Evolutionary conservation across 2,888 invertebrate species (phyloP), one percentile per base, ranked within the genome.

Genomic region (Zaprionus lineosus): DNA sequence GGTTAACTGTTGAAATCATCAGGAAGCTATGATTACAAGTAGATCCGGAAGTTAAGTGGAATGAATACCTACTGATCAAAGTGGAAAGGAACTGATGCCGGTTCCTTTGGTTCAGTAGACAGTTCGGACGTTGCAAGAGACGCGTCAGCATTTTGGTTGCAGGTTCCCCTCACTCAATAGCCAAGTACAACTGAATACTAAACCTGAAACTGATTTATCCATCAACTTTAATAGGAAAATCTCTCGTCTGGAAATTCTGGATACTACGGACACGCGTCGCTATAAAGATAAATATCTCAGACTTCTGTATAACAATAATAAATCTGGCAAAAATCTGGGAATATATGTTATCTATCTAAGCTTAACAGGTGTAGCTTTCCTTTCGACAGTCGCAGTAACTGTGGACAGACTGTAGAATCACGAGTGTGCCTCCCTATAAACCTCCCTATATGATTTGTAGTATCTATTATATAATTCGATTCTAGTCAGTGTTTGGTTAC

Each of bases 71-170:
- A 87, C 86, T 84, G 3, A 84, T 46, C 7, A 86, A 19, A 0
- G 87, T 77, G 3, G 81, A 74, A 0, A 83, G 43, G 0, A 86
- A 43, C 48, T 86, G 86, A 37, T 62, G 57, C n/a, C 84, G 81
- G 46, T 69, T 74, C 2, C 69, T 56, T 3, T 16, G 50, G 46
- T 64, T 82, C 3, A 84, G 55, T 19, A 79, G 28, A 21, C 69
- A 72, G 6, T 59, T 48, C 0, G 84, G 64, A 9, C 57, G 39
- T 9, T 58, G 19, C 3, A 81, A n/a, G 0, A 70, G 14, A 16
- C 48, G 60, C 0, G 0, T 0, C 0, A 68, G 37, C 77, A 79
- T 77, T 57, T 47, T 56, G 12, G 9, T 1, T 9, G 6, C 6
- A 12, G 1, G 8, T 9, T 28, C 1, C 12, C 26, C 9, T 9